Percentiles rank a stretch among this genome's conserved stretches.
These are phyloP conservation scores for Didymodactylos carnosus DNA, from an alignment of 2,888 invertebrate genomes.

Conservation along the genomic window DNA sequence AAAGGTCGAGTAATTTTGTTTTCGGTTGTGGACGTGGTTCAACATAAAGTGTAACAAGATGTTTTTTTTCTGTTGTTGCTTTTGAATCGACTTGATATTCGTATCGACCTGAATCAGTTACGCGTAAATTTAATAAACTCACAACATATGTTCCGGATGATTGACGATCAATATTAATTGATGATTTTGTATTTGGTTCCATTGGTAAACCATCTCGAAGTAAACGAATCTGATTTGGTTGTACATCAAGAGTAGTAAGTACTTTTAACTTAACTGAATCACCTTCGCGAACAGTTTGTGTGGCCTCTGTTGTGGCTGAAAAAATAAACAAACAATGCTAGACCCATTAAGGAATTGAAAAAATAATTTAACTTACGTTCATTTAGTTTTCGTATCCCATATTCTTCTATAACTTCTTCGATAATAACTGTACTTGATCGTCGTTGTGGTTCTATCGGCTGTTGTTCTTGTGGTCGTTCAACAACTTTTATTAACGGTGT, in stretches of 20 bases:
- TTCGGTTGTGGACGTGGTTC: neutral
- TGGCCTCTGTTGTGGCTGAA: too few species aligned
- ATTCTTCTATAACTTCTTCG: neutral
- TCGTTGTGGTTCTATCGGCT: neutral
- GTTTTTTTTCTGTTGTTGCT: neutral
- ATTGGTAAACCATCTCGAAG: neutral
- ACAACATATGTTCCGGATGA: neutral
- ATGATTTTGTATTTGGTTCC: neutral
- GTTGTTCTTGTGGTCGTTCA: neutral
- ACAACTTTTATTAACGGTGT: neutral
- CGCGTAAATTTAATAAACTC: neutral
- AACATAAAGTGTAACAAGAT: neutral
- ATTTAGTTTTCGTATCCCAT: too few species aligned
- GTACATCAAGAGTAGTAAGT: neutral
- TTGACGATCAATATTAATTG: neutral
- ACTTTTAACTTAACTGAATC: neutral
- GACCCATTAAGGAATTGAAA: too few species aligned
- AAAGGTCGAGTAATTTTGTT: neutral
- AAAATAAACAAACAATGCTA: too few species aligned
- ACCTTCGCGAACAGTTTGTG: neutral
- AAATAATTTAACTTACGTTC: too few species aligned
- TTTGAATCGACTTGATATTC: neutral
- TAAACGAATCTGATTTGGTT: neutral
- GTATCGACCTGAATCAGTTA: neutral
- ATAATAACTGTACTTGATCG: neutral